These are phyloP conservation scores for Pseudochromis fuscus DNA, from an alignment of 2,797 vertebrate genomes.

Conservation along the genomic window DNA sequence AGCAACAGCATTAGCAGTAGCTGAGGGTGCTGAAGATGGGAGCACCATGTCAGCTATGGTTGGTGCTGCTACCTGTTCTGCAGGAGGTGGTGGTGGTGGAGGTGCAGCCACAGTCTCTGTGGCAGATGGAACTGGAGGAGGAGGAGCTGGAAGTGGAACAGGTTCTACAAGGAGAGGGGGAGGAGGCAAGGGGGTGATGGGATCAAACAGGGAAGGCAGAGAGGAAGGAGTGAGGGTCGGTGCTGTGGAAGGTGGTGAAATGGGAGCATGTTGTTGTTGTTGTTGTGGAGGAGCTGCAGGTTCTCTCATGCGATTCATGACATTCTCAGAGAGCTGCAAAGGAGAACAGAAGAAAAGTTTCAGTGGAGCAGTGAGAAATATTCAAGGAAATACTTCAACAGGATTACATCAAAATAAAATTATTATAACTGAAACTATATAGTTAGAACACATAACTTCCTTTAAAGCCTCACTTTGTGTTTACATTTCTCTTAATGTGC, in stretches of 20 bases:
- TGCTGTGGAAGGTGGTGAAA: conserved; percentile 39
- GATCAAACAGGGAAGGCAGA: conserved; percentile 71
- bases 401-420: background rate
- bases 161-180: conserved; percentile 61
- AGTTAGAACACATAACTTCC: background rate
- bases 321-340: conserved; percentile 92
- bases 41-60: conserved; percentile 65
- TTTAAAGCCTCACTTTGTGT: background rate
- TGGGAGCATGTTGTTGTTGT: conserved; percentile 32
- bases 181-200: conserved; percentile 71
- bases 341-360: conserved; percentile 14
- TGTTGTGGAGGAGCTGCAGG: conserved; percentile 70
- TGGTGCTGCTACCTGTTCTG: conserved; percentile 77
- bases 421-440: no score
- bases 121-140: conserved; percentile 48
- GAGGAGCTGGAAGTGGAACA: conserved; percentile 61
- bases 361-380: background rate
- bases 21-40: conserved; percentile 47
- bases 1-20: conserved; percentile 41
- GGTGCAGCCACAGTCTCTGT: conserved; percentile 58
- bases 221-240: conserved; percentile 46
- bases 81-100: conserved; percentile 43
- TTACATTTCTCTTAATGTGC: background rate
- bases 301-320: conserved; percentile 97
- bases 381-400: background rate